Base-by-base conservation (phyloP, 2,888 invertebrate species). In the Eucera pruinosa region DNA sequence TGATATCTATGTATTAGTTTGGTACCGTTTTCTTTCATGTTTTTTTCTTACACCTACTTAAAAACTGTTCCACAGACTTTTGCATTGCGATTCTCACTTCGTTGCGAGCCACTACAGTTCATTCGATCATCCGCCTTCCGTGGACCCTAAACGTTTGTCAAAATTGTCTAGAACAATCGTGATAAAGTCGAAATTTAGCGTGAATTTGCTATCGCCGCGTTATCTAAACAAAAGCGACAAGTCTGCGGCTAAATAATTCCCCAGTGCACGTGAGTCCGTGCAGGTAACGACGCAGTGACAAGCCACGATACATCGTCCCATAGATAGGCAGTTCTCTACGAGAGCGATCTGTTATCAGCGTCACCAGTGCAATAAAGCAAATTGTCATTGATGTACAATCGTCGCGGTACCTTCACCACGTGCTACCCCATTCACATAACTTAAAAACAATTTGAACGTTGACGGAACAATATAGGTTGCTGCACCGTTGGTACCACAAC, bases 301-400 rank as follows among this genome's bases (percentile, higher is more conserved):
- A 80, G 70, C 68, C n/a, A 48, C 69, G 62, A 80, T 77, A 84
- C 86, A 88, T 87, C 83, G 87, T 85, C 84, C 81, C 78, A 67
- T 64, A 87, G 88, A 88, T 89, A 88, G 86, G 85, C 30, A 13
- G 83, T 78, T 69, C 75, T 78, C 66, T 52, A 52, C 52, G 69
- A 78, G 70, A 76, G 57, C 84, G 84, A 87, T 87, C 86, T 83
- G 85, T 84, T 79, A 85, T 83, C 78, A 75, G 58, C 78, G 75
- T 80, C 76, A 55, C 20, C 62, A 57, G 27, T 7, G 62, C 62
- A 62, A 74, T 70, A 70, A 70, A 70, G 39, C 55, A 57, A 62
- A 43, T 62, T 62, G 62, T 57, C 70, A 57, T 57, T 74, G 66
- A 66, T 45, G 65, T 71, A 58, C 36, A 66, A 71, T 65, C 66